These are phyloP conservation scores for Anseranas semipalmata DNA, from an alignment of 2,113 vertebrate genomes.

Conservation along the genomic window DNA sequence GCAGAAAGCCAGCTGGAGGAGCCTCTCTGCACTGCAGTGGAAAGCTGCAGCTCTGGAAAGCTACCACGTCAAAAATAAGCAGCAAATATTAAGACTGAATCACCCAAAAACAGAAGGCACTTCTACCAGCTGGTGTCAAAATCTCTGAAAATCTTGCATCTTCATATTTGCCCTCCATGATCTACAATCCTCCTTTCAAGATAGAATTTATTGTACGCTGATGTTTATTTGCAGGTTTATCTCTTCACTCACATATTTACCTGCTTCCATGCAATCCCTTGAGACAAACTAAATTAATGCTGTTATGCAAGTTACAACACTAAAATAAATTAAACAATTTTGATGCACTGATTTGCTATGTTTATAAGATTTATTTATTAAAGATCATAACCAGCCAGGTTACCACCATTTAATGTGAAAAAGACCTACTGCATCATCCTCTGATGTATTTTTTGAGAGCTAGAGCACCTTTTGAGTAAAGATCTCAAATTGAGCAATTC, in stretches of 20 bases:
- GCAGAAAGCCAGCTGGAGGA: conserved; percentile 52
- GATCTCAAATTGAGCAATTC: background rate
- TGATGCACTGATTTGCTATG: background rate
- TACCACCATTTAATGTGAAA: background rate
- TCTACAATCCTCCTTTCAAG: background rate
- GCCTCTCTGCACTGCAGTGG: conserved; percentile 70
- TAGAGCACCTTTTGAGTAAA: background rate
- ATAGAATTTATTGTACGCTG: background rate
- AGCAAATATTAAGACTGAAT: background rate
- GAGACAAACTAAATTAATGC: background rate
- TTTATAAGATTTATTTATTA: background rate
- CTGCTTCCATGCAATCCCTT: background rate
- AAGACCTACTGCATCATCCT: background rate
- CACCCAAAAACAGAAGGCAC: background rate
- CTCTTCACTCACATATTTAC: background rate
- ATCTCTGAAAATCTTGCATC: background rate
- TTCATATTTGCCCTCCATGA: background rate
- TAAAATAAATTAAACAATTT: background rate
- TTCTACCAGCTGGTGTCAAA: background rate
- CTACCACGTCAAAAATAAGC: conserved; percentile 6
- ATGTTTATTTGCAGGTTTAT: background rate
- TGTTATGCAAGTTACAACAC: background rate
- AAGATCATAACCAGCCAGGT: background rate
- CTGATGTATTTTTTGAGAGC: background rate
- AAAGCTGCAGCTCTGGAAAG: conserved; percentile 62